Conservation (phyloP, 2,113 vertebrate species). For the Strigops habroptila region DNA sequence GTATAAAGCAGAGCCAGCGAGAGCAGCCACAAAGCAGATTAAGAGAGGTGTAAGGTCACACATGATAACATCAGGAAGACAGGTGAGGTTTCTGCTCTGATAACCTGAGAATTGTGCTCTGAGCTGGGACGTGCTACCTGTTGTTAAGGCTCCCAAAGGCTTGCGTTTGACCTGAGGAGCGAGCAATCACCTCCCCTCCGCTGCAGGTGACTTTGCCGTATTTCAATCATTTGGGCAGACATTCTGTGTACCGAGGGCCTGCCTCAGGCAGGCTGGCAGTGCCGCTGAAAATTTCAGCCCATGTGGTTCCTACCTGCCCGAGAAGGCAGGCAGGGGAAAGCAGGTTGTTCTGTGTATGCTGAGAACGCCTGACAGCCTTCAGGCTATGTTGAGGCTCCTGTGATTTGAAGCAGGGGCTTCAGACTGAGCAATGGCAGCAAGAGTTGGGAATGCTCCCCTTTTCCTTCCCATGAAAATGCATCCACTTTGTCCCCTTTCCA, state of each 20-base stretch:
- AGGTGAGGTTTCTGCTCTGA: not conserved
- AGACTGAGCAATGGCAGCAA: not conserved
- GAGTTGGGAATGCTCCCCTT: not conserved
- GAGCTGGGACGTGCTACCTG: not conserved
- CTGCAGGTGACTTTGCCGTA: accelerated
- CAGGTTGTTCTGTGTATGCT: not conserved
- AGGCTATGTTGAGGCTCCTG: not conserved
- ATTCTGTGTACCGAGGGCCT: not conserved
- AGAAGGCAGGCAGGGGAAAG: not conserved
- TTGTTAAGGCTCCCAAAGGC: not conserved
- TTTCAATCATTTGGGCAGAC: accelerated
- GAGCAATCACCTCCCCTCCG: not conserved
- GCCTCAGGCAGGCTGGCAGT: not conserved
- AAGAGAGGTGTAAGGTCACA: not conserved
- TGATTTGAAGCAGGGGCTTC: not conserved
- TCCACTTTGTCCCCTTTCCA: not conserved
- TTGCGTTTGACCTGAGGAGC: accelerated
- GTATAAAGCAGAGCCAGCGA: not conserved
- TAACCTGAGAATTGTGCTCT: not conserved
- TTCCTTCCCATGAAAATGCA: not conserved
- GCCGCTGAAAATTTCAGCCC: not conserved
- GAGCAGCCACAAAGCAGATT: not conserved
- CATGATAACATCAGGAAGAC: not conserved
- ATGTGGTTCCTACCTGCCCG: not conserved
- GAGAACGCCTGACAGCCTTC: not conserved